Evolutionary conservation across 2,888 invertebrate species (phyloP).

Genomic region (Prosapia bicincta): DNA sequence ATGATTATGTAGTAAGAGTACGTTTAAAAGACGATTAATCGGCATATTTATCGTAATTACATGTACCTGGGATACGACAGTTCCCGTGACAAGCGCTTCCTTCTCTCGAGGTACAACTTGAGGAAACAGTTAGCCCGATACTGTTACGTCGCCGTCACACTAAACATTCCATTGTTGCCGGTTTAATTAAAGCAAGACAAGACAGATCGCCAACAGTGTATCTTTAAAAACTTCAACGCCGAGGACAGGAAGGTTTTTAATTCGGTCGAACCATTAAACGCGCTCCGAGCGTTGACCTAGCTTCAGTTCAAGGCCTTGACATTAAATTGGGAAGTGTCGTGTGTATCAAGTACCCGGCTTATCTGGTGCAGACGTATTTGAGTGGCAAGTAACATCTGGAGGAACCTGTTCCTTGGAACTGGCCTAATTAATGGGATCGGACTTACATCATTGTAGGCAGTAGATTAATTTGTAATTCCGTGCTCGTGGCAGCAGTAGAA

Average conservation of each 20-base stretch:
- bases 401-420: not conserved
- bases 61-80: too few species aligned
- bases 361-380: not conserved
- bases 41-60: too few species aligned
- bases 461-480: too few species aligned
- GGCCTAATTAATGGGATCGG: not conserved
- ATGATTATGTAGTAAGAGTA: too few species aligned
- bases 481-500: too few species aligned
- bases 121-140: too few species aligned
- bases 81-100: too few species aligned
- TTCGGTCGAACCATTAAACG: not conserved
- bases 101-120: too few species aligned
- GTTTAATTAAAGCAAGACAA: not conserved
- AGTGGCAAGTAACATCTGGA: not conserved
- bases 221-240: not conserved
- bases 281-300: not conserved
- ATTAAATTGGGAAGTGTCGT: not conserved
- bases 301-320: not conserved
- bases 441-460: too few species aligned
- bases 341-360: not conserved
- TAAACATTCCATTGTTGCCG: too few species aligned
- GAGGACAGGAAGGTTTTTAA: not conserved
- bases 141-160: too few species aligned
- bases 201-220: not conserved
- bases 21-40: too few species aligned